Percentiles rank a stretch among this genome's conserved stretches.
Conservation (phyloP, 2,797 vertebrate genomes). For the Periparus ater region DNA sequence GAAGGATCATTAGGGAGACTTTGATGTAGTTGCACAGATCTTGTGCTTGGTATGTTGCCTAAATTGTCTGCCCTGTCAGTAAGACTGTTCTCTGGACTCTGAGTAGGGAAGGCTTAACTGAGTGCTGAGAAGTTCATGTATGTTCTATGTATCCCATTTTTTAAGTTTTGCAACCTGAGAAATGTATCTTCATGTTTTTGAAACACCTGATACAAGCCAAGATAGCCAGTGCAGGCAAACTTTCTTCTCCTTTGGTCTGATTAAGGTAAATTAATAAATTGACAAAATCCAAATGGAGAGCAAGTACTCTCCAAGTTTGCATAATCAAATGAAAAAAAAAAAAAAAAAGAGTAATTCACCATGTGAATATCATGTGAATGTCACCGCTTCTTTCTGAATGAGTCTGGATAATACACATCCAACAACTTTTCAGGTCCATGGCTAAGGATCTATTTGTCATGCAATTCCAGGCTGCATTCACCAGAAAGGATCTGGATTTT, state of each 20-base stretch:
- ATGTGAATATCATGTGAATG: background rate
- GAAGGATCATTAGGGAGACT: background rate
- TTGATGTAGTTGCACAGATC: background rate
- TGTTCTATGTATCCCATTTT: background rate
- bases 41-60: background rate
- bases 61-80: background rate
- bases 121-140: background rate
- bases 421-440: background rate
- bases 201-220: background rate
- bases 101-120: background rate
- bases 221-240: background rate
- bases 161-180: background rate
- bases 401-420: background rate
- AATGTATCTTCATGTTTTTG: background rate
- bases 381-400: background rate
- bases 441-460: background rate
- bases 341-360: background rate
- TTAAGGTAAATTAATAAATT: background rate
- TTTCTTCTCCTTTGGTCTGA: background rate
- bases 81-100: background rate
- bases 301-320: background rate
- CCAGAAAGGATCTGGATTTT: background rate
- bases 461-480: background rate
- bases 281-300: background rate
- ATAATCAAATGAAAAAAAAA: background rate